phyloP scores from a whole-genome alignment of 1,140 invertebrate species.

The Amyelois transitella region DNA sequence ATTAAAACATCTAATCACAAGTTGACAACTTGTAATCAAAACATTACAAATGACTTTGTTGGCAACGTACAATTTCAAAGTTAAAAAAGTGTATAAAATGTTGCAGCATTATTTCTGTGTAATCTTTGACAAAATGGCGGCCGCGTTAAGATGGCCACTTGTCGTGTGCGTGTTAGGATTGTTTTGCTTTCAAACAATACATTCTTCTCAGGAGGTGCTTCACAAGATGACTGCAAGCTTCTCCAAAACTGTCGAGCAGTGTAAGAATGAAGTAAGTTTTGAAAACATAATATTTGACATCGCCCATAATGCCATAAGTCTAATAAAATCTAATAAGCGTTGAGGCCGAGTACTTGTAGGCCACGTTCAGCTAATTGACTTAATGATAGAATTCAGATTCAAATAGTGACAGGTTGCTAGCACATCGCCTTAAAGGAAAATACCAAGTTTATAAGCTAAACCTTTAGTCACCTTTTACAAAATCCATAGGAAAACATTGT shows the following conservation, averaged over 20 bases:
- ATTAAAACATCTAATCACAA: not conserved
- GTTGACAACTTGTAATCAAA: not conserved
- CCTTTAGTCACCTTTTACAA: too few species aligned
- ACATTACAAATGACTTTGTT: not conserved
- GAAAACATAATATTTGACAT: not conserved
- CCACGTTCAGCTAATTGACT: too few species aligned
- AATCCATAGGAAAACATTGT: too few species aligned
- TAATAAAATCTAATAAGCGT: too few species aligned
- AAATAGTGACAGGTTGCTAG: too few species aligned
- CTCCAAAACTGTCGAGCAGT: constrained; percentile 31
- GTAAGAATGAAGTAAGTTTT: constrained; percentile 43
- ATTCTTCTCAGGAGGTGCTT: constrained; percentile 40
- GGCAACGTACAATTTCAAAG: not conserved
- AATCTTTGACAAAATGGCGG: constrained; percentile 27
- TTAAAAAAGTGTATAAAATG: not conserved
- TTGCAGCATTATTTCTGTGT: not conserved
- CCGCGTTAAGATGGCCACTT: constrained; percentile 22
- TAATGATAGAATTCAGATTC: too few species aligned
- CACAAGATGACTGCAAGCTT: constrained; percentile 44
- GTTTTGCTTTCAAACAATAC: constrained; percentile 7
- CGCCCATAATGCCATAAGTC: too few species aligned
- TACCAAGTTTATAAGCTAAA: too few species aligned
- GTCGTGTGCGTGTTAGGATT: constrained; percentile 9
- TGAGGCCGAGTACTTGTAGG: too few species aligned
- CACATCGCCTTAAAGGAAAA: too few species aligned